Evolutionary conservation across 92 coral and sea anemone species (phyloP).

Genomic region (Heliopora coerulea): DNA sequence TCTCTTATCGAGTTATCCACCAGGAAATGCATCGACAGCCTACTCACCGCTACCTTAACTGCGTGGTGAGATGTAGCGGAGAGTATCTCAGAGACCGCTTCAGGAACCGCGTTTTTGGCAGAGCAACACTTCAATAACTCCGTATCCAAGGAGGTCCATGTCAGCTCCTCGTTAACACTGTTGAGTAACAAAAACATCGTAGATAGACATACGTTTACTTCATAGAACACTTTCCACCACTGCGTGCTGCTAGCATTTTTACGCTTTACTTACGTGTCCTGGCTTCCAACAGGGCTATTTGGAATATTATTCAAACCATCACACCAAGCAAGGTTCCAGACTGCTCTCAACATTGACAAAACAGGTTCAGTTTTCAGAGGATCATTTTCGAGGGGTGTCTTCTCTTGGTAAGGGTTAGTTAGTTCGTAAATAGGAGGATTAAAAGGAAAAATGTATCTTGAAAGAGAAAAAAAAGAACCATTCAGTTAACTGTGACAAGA

Average conservation of each 20-base stretch:
- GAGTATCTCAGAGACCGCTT: conserved; percentile 57
- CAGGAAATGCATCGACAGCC: conserved; percentile 60
- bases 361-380: conserved; percentile 73
- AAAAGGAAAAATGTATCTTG: conserved; percentile 83
- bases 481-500: too few relatives aligned
- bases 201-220: background rate
- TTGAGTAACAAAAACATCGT: background rate
- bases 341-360: conserved; percentile 72
- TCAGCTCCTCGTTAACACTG: conserved; percentile 64
- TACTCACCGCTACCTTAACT: conserved; percentile 64
- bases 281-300: background rate
- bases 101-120: conserved; percentile 47
- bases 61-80: conserved; percentile 78
- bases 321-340: conserved; percentile 96
- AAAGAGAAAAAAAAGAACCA: background rate
- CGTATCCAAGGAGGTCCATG: conserved; percentile 67
- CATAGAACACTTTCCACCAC: too few relatives aligned
- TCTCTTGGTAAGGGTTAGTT: conserved; percentile 62
- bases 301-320: conserved; percentile 48
- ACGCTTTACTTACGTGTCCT: background rate
- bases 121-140: conserved; percentile 66
- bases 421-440: conserved; percentile 65
- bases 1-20: conserved; percentile 54
- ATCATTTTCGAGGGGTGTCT: conserved; percentile 60
- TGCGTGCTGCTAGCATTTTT: background rate